A percentile compares a stretch with the other conserved stretches of the same genome.
phyloP scores from a whole-genome alignment of 2,888 invertebrate genomes.

The Philereme vetulata region DNA sequence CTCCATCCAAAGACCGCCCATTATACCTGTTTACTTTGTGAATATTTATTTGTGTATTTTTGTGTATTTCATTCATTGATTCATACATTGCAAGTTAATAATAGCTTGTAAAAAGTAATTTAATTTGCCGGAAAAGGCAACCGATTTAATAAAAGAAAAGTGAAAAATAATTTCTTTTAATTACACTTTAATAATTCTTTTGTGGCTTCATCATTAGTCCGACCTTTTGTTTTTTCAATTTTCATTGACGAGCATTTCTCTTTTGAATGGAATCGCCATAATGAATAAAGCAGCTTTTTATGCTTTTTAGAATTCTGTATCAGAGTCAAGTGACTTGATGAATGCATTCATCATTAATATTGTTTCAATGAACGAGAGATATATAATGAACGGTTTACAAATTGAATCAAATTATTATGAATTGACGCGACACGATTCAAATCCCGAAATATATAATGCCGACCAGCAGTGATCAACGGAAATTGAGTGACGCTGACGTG shows the following conservation, averaged over 20 bases:
- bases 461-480: constrained; percentile 44
- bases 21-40: no score
- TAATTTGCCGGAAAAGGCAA: constrained; percentile 16
- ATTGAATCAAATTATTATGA: constrained; percentile 23
- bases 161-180: constrained; percentile 36
- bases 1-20: no score
- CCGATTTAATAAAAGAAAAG: constrained; percentile 26
- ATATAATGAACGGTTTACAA: constrained; percentile 12
- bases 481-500: constrained; percentile 42
- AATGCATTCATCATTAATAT: no score
- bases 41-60: no score
- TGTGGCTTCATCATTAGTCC: constrained; percentile 37
- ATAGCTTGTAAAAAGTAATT: constrained; percentile 26
- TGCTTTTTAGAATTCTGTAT: no score
- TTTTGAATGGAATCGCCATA: constrained; percentile 23
- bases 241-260: constrained; percentile 32
- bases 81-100: no score
- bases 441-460: constrained; percentile 26
- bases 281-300: constrained; percentile 38
- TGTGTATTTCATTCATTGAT: no score
- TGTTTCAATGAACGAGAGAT: no score
- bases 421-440: constrained; percentile 12
- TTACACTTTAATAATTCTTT: constrained; percentile 40
- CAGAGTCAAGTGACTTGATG: no score
- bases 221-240: constrained; percentile 37